A percentile compares a stretch with the other conserved stretches of the same genome.
Evolutionary conservation across 2,113 vertebrate genomes (phyloP).

Genomic region (Heloderma charlesbogerti): DNA sequence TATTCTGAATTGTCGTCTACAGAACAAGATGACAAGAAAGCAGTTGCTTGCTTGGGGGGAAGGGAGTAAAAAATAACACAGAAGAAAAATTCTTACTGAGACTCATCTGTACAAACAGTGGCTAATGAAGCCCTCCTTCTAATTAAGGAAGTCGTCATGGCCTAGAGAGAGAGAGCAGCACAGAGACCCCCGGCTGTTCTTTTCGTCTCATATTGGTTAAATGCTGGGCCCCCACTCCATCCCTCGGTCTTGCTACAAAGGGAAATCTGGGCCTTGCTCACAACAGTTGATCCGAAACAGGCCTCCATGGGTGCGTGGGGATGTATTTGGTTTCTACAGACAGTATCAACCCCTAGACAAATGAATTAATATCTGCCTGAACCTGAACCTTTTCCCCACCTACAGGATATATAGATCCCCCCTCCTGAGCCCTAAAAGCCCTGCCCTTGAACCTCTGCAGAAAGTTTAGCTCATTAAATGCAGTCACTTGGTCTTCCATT

Average conservation of each 20-base stretch:
- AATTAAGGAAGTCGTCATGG: background rate
- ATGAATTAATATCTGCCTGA: background rate
- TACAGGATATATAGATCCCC: background rate
- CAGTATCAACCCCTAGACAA: background rate
- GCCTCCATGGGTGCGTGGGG: background rate
- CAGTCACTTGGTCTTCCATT: background rate
- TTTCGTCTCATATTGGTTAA: background rate
- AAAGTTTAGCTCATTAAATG: background rate
- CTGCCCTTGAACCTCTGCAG: background rate
- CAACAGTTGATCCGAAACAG: background rate
- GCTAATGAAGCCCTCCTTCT: conserved; percentile 6
- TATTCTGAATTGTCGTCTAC: too few species aligned
- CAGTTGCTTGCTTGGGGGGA: background rate
- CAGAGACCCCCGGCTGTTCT: background rate
- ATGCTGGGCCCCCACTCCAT: too few species aligned
- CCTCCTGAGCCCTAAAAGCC: background rate
- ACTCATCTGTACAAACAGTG: conserved; percentile 14
- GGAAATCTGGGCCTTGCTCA: background rate
- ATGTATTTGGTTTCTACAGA: background rate
- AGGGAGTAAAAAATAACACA: background rate
- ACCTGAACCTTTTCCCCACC: background rate
- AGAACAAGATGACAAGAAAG: background rate
- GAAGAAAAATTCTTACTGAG: background rate
- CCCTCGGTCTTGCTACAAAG: background rate
- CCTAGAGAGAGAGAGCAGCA: background rate